Conservation (phyloP, 2,797 vertebrate species). For the Epinephelus coioides region DNA sequence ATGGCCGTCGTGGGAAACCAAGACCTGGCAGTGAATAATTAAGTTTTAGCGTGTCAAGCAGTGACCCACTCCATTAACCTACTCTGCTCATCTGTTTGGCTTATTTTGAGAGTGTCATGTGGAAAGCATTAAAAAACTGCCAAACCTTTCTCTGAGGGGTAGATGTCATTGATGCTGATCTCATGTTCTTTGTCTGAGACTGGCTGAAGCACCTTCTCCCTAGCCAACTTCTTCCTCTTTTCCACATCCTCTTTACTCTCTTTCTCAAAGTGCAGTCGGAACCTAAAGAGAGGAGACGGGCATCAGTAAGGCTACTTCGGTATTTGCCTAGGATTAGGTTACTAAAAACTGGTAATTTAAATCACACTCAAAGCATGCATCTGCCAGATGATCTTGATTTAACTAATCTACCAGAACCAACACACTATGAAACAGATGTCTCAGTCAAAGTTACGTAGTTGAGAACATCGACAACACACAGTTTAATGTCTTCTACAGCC, state of each 20-base stretch:
- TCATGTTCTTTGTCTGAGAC: constrained; percentile 89
- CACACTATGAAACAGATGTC: constrained; percentile 3
- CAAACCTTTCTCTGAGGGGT: constrained; percentile 87
- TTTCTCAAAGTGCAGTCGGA: constrained; percentile 92
- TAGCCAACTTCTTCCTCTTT: constrained; percentile 89
- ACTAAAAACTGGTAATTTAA: neutral
- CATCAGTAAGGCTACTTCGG: neutral
- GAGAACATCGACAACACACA: neutral
- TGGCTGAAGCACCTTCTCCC: constrained; percentile 86
- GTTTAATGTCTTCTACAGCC: neutral
- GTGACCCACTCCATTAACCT: constrained; percentile 51
- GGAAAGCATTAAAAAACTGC: constrained; percentile 31
- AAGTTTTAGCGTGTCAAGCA: constrained; percentile 55
- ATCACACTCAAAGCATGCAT: neutral
- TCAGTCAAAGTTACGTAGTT: neutral
- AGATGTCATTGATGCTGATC: constrained; percentile 88
- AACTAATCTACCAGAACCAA: neutral
- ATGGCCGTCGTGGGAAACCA: constrained; percentile 91
- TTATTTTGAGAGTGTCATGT: constrained; percentile 49
- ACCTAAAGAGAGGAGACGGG: constrained; percentile 78
- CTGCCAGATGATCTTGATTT: neutral
- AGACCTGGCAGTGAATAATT: constrained; percentile 85
- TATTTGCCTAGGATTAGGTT: neutral
- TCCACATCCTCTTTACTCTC: constrained; percentile 94
- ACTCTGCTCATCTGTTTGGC: constrained; percentile 36